A percentile compares a stretch with the other conserved stretches of the same genome.
phyloP scores from a whole-genome alignment of 2,888 invertebrate genomes.

The Neuroscelio doddi region DNA sequence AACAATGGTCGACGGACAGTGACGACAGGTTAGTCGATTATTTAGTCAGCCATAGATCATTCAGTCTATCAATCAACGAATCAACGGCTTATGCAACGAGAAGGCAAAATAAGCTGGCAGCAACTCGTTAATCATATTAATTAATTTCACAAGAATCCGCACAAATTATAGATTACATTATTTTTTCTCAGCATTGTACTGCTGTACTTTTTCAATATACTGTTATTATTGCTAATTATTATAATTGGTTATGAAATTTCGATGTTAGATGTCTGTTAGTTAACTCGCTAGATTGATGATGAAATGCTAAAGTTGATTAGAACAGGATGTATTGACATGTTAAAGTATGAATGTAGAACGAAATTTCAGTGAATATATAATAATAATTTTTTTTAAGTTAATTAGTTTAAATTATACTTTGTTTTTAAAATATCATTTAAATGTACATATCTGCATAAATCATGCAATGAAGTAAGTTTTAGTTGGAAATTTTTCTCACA shows the following conservation, averaged over 20 bases:
- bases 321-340: conserved; percentile 12
- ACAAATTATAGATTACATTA: not conserved
- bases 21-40: conserved; percentile 44
- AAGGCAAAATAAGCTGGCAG: conserved; percentile 34
- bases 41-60: conserved; percentile 41
- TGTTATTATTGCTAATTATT: not conserved
- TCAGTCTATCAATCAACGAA: conserved; percentile 30
- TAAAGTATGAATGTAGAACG: not conserved
- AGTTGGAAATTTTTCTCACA: no score
- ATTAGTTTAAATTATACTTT: no score
- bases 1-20: conserved; percentile 45
- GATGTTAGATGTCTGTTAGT: conserved; percentile 61
- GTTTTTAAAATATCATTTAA: no score
- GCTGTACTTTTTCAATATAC: no score
- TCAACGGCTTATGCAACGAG: conserved; percentile 26
- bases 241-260: conserved; percentile 26
- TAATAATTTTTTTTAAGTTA: no score
- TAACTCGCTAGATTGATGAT: conserved; percentile 38
- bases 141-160: conserved; percentile 38
- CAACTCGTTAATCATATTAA: conserved; percentile 39
- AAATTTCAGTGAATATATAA: no score
- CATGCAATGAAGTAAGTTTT: no score
- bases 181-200: no score
- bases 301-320: conserved; percentile 23
- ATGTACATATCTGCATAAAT: no score